Evolutionary conservation across 2,113 vertebrate species (phyloP), one percentile per base, ranked within the genome.

Genomic region (Thalassarche chlororhynchos): DNA sequence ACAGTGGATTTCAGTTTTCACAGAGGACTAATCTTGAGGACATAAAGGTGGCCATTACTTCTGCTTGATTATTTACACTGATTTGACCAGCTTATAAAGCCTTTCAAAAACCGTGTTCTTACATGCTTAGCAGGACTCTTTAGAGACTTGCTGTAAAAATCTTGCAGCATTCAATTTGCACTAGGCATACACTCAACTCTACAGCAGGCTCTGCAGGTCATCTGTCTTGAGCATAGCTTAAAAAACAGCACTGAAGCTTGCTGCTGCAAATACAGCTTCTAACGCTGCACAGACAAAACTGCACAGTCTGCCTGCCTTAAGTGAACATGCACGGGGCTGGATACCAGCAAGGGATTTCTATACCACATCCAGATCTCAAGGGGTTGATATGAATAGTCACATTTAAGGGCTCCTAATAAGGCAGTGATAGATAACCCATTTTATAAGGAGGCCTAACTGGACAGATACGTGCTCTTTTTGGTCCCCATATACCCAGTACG

Each of bases 401-500:
- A 24, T 89, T 88, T 64, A 54, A 78, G 62, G 28, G 10, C 8
- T 78, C 16, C 51, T 62, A 47, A 42, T 9, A 29, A 62, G 36
- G 38, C 58, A 36, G 52, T 62, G 78, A 11, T 17, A 72, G 16
- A 34, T 14, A 66, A 25, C 2, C 16, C 4, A 1, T 60, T 75
- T 60, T 70, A 36, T 17, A 46, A 46, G 28, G 60, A 81, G 51
- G 23, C 4, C 3, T 36, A 82, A 24, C 16, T 51, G 38, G 31
- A n/a, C 29, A 51, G 38, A 7, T 61, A 8, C 3, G 5, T 19
- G 28, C 14, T 54, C 10, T 49, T 72, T 51, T 47, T n/a, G 8
- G 7, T 55, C 24, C 52, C 12, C 2, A 1, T 4, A 5, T 12
- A 10, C 0, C 0, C 31, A 36, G 20, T 9, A 5, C 14, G 32